Conservation (phyloP, 2,113 vertebrate species). For the Ariopsis seemanni region DNA sequence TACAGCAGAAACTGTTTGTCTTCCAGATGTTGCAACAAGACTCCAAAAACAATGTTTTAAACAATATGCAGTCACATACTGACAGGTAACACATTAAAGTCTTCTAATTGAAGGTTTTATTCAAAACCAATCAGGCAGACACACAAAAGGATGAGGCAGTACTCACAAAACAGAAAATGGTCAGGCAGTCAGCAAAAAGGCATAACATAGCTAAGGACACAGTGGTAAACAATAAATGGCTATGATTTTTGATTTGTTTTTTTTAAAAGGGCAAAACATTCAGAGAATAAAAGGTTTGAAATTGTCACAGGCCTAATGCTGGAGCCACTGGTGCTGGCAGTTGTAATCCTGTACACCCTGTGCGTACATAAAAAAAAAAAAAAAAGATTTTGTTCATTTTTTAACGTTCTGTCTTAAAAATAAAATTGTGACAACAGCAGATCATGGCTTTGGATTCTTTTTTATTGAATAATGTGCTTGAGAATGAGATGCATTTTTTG, state of each 20-base stretch:
- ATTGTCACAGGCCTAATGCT: not conserved
- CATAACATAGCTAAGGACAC: not conserved
- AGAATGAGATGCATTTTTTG: too few relatives aligned
- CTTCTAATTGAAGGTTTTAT: not conserved
- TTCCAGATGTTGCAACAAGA: not conserved
- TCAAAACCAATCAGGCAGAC: not conserved
- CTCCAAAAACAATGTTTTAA: not conserved
- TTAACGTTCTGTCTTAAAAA: too few relatives aligned
- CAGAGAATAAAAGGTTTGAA: not conserved
- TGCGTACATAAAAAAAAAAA: too few relatives aligned
- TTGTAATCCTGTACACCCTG: too few relatives aligned
- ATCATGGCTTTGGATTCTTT: too few relatives aligned
- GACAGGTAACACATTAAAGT: not conserved
- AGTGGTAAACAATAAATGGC: not conserved
- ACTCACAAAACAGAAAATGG: not conserved
- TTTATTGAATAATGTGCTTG: too few relatives aligned
- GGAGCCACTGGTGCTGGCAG: too few relatives aligned
- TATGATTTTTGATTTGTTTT: not conserved
- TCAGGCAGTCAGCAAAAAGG: not conserved
- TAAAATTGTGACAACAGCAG: too few relatives aligned
- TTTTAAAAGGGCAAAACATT: not conserved
- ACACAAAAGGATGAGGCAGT: not conserved
- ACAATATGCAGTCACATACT: not conserved
- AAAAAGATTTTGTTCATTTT: too few relatives aligned
- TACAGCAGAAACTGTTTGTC: not conserved